Base-by-base conservation (phyloP, 2,888 invertebrate genomes). In the Gerris lacustris region DNA sequence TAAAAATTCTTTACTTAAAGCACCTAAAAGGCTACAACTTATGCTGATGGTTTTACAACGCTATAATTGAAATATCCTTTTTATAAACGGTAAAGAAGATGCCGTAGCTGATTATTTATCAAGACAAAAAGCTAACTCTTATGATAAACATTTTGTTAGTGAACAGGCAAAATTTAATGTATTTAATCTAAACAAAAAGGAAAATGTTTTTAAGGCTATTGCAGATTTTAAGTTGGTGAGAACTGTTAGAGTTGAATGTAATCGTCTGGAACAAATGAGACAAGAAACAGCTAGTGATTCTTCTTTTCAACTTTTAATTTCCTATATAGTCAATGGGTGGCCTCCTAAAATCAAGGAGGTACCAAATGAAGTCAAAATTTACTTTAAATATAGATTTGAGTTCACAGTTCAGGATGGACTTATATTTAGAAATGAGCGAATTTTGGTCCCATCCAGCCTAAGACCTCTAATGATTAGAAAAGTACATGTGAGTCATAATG, bases 1-100 rank as follows among this genome's bases (percentile, higher is more conserved):
- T 55, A 55, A 55, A 55, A 55, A 55, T 55, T 55, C 55, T 55
- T 55, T 55, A 55, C 55, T 55, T 55, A 55, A 55, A 55, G 55
- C 4, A 11, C 55, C 55, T 55, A 55, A 55, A 55, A 55, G 55
- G 55, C 15, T 55, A 15, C 55, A 55, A 55, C 15, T 55, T 9
- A 55, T 11, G 55, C 15, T 55, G 15, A 55, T 55, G 55, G 15
- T 55, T 55, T 9, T 55, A 55, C 55, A 55, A 15, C 55, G 9
- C 15, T 55, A 55, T 55, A 2, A 55, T 15, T 55, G 1, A 55
- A 55, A 55, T 15, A 55, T 55, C 5, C 55, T 11, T 9, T 55
- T 55, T 15, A 55, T 55, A 55, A 55, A 55, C 5, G 55, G 55
- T 11, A 55, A 55, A 55, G 55, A 5, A 55, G 5, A 55, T 55